Evolutionary conservation across 2,797 vertebrate genomes (phyloP).

Genomic region (Synanceia verrucosa): DNA sequence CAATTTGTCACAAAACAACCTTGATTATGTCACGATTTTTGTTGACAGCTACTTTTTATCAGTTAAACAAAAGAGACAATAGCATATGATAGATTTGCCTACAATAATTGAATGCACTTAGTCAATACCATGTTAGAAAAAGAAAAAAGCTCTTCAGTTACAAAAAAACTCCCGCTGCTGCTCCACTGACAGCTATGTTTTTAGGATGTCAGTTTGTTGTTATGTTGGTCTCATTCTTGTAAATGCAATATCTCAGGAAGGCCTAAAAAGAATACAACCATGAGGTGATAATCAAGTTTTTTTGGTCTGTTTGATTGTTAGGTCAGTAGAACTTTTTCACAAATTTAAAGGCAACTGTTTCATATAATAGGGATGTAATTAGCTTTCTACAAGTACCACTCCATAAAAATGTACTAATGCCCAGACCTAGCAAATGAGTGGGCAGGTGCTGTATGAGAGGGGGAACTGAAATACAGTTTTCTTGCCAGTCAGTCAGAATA

Average conservation of each 20-base stretch:
- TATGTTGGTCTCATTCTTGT: neutral
- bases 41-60: neutral
- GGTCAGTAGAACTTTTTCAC: constrained; percentile 22
- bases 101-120: constrained; percentile 30
- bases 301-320: constrained; percentile 12
- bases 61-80: constrained; percentile 20
- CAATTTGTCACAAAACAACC: neutral
- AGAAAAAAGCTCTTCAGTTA: constrained; percentile 12
- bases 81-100: constrained; percentile 6
- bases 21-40: neutral
- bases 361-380: constrained; percentile 48
- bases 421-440: constrained; percentile 49
- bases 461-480: constrained; percentile 30
- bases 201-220: too few species aligned
- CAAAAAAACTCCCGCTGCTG: neutral
- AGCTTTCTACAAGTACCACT: constrained; percentile 36
- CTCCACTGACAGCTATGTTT: too few species aligned
- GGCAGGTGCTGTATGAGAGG: constrained; percentile 30
- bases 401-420: constrained; percentile 43
- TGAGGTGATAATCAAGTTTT: neutral
- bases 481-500: neutral
- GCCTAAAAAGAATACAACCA: too few species aligned
- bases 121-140: constrained; percentile 19
- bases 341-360: constrained; percentile 39
- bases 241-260: neutral